These are phyloP conservation scores for Gonioctena quinquepunctata DNA, from an alignment of 1,140 invertebrate species.

Conservation along the genomic window DNA sequence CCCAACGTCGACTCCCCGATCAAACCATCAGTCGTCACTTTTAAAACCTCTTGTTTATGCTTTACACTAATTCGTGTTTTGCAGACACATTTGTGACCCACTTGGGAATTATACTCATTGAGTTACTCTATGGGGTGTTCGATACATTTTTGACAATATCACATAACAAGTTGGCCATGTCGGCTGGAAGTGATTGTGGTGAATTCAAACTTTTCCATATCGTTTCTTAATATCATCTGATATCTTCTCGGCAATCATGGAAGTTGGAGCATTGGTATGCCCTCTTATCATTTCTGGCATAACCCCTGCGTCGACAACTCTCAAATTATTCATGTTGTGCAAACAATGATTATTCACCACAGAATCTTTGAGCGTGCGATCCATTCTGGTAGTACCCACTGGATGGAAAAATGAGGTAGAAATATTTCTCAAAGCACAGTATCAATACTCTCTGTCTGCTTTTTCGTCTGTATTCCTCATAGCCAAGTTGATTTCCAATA, in stretches of 20 bases:
- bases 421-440: conserved; percentile 57
- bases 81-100: too few relatives aligned
- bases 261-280: conserved; percentile 55
- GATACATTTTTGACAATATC: too few relatives aligned
- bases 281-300: conserved; percentile 54
- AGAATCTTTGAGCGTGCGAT: conserved; percentile 54
- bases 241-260: conserved; percentile 63
- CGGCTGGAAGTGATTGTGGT: too few relatives aligned
- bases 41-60: too few relatives aligned
- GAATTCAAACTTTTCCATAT: neutral
- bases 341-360: conserved; percentile 56
- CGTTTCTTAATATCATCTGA: conserved; percentile 58
- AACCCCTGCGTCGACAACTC: conserved; percentile 56
- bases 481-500: conserved; percentile 50
- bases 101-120: too few relatives aligned
- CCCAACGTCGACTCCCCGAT: too few relatives aligned
- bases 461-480: conserved; percentile 13
- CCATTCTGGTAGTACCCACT: conserved; percentile 64
- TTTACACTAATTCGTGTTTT: too few relatives aligned
- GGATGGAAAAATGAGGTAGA: conserved; percentile 58
- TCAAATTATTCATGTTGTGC: conserved; percentile 52
- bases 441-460: conserved; percentile 61
- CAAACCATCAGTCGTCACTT: too few relatives aligned
- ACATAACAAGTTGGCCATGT: too few relatives aligned
- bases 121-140: too few relatives aligned